Evolutionary conservation across 2,888 invertebrate genomes (phyloP).

Genomic region (Spicauda simplicius): DNA sequence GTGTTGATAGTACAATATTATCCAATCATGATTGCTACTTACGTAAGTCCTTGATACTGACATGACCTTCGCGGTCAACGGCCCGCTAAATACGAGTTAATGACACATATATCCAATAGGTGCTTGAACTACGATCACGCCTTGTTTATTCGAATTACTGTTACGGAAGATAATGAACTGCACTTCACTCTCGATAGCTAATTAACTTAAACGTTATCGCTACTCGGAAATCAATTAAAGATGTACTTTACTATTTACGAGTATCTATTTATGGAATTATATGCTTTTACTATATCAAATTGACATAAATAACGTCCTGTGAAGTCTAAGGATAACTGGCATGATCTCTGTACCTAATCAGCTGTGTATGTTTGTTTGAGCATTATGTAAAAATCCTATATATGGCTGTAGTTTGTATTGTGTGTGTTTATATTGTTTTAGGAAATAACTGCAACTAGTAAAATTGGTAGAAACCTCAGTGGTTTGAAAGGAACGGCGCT

Average conservation of each 20-base stretch:
- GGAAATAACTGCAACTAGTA: too few species aligned
- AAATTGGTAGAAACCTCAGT: too few species aligned
- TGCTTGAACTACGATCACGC: constrained; percentile 36
- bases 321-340: too few species aligned
- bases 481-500: too few species aligned
- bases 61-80: constrained; percentile 71
- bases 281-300: too few species aligned
- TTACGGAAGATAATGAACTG: constrained; percentile 14
- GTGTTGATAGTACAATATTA: constrained; percentile 65
- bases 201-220: too few species aligned
- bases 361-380: too few species aligned
- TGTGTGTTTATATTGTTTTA: too few species aligned
- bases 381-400: too few species aligned
- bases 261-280: neutral
- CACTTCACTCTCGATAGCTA: constrained; percentile 11
- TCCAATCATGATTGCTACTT: constrained; percentile 62
- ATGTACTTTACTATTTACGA: neutral
- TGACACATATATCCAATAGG: constrained; percentile 43
- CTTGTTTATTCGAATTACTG: constrained; percentile 32
- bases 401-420: too few species aligned
- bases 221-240: neutral
- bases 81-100: constrained; percentile 53
- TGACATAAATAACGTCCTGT: too few species aligned
- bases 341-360: too few species aligned
- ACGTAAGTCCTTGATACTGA: constrained; percentile 67